A percentile compares a stretch with the other conserved stretches of the same genome.
phyloP scores from a whole-genome alignment of 1,140 invertebrate genomes.

The Nasonia vitripennis region DNA sequence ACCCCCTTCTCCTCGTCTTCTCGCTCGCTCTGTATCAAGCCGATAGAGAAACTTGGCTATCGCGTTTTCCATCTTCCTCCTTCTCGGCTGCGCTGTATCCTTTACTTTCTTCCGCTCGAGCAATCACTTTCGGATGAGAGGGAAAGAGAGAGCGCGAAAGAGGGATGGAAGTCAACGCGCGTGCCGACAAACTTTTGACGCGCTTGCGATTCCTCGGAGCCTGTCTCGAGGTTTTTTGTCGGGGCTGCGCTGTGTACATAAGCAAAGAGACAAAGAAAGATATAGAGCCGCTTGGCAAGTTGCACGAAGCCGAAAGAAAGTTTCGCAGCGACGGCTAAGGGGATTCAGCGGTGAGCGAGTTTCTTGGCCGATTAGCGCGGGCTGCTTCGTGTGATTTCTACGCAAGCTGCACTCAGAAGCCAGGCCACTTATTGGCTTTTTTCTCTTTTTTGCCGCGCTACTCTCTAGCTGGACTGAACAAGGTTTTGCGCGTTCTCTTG shows the following conservation, averaged over 20 bases:
- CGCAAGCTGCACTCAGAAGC: conserved; percentile 1
- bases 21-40: not conserved
- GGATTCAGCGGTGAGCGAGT: conserved; percentile 17
- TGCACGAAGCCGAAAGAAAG: conserved; percentile 45
- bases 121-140: conserved; percentile 21
- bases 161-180: conserved; percentile 46
- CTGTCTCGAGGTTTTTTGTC: conserved; percentile 2
- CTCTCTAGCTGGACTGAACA: not conserved
- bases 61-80: not conserved
- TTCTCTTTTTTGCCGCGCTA: not conserved
- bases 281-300: conserved; percentile 12
- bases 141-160: conserved; percentile 32
- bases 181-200: conserved; percentile 44
- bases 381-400: conserved; percentile 29
- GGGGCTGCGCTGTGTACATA: not conserved
- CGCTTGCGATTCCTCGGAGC: conserved; percentile 28
- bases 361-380: conserved; percentile 39
- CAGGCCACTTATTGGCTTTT: conserved; percentile 30
- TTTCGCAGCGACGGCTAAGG: conserved; percentile 8
- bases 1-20: conserved; percentile 29
- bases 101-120: conserved; percentile 10
- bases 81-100: not conserved
- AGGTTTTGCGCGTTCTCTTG: not conserved
- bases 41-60: not conserved
- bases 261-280: not conserved